A percentile compares a stretch with the other conserved stretches of the same genome.
Conservation (phyloP, 2,888 invertebrate genomes). For the Aspidiotus rigidus region DNA sequence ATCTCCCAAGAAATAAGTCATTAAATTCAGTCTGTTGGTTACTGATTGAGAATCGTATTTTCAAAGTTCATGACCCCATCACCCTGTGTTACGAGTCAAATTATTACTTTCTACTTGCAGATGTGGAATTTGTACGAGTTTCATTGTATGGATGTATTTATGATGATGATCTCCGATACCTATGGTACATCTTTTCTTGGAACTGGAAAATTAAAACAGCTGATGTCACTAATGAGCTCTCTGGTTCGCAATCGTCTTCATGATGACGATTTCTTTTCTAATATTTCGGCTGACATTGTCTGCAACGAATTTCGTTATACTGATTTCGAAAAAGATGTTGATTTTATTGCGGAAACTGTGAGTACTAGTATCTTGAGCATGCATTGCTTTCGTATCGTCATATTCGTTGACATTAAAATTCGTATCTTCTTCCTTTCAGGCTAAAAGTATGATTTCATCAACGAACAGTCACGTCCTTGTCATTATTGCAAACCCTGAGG, state of each 20-base stretch:
- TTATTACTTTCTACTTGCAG: slow-evolving; percentile 13
- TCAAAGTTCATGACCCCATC: too few relatives aligned
- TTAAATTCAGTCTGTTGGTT: not conserved
- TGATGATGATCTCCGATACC: slow-evolving; percentile 36
- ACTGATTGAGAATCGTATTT: not conserved
- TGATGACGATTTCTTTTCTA: slow-evolving; percentile 32
- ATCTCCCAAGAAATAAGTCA: not conserved
- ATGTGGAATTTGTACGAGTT: slow-evolving; percentile 36
- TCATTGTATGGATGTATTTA: slow-evolving; percentile 36
- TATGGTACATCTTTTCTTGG: slow-evolving; percentile 35
- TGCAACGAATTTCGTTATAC: slow-evolving; percentile 35
- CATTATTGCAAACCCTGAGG: slow-evolving; percentile 35
- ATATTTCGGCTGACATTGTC: slow-evolving; percentile 33
- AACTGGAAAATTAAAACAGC: slow-evolving; percentile 35
- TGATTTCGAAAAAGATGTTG: slow-evolving; percentile 35
- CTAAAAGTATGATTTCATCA: slow-evolving; percentile 27
- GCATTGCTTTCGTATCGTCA: not conserved
- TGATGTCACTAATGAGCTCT: slow-evolving; percentile 35
- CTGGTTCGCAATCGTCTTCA: slow-evolving; percentile 35
- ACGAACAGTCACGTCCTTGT: slow-evolving; percentile 35
- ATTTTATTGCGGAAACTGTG: slow-evolving; percentile 35
- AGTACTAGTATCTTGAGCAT: slow-evolving; percentile 16
- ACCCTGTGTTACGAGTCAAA: not conserved
- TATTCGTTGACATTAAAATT: not conserved
- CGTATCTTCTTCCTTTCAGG: slow-evolving; percentile 15